Base-by-base conservation (phyloP, 2,888 invertebrate genomes). In the Sylvicola cinctus region DNA sequence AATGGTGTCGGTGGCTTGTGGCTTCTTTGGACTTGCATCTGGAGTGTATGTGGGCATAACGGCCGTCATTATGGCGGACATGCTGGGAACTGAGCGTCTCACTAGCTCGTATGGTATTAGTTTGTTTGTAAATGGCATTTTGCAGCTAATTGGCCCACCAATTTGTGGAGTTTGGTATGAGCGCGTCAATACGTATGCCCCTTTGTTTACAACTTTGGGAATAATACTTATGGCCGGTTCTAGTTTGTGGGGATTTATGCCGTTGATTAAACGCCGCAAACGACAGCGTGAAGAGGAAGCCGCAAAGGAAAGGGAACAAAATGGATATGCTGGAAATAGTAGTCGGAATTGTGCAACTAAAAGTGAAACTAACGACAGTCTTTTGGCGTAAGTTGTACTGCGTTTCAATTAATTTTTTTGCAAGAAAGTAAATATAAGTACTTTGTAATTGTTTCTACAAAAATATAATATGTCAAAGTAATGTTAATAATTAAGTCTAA, bases 21-120 rank as follows among this genome's bases (percentile, higher is more conserved):
- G 74, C 1, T 48, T 77, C 2, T 85, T 84, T 47, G 85, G 85
- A 2, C 56, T 85, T 12, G 76, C 83, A 3, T 83, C 84, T 0
- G 85, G 85, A 8, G 68, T 77, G 3, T 85, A 84, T 50, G 80
- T 83, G 0, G 85, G 85, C 3, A 74, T 85, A 11, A 83, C 83
- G 1, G 83, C 85, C 1, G 72, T 85, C 27, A 80, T 84, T 3
- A 81, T 85, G 79, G 80, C 83, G 0, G 84, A 85, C 48, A 74
- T 84, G 73, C 50, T 85, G 5, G 85, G 85, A 0, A 74, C 77
- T 0, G 83, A 85, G 43, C 64, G 79, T n/a, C 54, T 85, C 1
- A 80, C 83, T 48, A 80, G 83, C 0, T 80, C 83, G 0, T 85
- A 84, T 45, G 85, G 85, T 2, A 81, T 85, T 20, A 81, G 83